phyloP scores from a whole-genome alignment of 2,113 vertebrate species.

The Chlorodrepanis virens region DNA sequence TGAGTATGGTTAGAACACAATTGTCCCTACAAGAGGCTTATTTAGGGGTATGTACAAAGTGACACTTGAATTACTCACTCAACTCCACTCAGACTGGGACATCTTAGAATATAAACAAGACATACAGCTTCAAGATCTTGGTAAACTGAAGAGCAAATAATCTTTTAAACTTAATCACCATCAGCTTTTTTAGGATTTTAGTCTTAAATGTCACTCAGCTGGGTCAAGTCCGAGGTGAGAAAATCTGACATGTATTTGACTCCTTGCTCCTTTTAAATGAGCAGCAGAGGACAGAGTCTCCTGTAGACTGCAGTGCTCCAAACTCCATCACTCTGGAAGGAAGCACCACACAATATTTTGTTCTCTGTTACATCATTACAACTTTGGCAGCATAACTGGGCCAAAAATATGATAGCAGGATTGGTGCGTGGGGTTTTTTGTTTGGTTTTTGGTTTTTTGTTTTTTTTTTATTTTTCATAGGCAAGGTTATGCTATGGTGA shows the following conservation, averaged over 20 bases:
- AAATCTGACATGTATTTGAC: neutral
- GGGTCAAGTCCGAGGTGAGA: neutral
- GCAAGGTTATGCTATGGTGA: neutral
- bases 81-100: neutral
- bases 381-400: neutral
- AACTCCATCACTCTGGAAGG: neutral
- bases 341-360: neutral
- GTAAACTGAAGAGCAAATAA: neutral
- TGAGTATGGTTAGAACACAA: neutral
- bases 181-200: neutral
- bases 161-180: neutral
- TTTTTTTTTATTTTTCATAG: neutral
- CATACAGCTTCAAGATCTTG: neutral
- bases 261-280: neutral
- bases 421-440: fast-evolving
- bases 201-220: neutral
- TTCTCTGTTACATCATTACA: neutral
- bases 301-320: neutral
- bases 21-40: neutral
- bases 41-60: neutral
- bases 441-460: no score
- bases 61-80: neutral
- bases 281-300: neutral
- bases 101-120: neutral
- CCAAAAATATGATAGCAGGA: neutral